Percentiles rank a stretch among this genome's conserved stretches.
Conservation (phyloP, 2,113 vertebrate genomes). For the Callionymus lyra region DNA sequence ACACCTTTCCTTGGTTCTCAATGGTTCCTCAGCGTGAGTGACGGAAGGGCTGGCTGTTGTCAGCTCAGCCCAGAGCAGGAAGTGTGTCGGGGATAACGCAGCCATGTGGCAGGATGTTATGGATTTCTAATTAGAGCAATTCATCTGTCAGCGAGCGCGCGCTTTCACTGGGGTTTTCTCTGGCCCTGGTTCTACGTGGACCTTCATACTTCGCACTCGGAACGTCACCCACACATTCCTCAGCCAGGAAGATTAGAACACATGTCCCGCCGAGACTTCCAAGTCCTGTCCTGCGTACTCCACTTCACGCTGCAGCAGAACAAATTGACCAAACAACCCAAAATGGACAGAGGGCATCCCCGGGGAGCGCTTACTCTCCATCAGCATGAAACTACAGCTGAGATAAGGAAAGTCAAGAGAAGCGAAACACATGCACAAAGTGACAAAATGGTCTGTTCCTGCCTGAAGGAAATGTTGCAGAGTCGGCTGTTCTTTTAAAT, state of each 20-base stretch:
- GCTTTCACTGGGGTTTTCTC: conserved; percentile 83
- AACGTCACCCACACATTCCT: conserved; percentile 36
- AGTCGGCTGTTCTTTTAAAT: conserved; percentile 8
- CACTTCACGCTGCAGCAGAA: conserved; percentile 28
- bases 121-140: conserved; percentile 99
- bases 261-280: conserved; percentile 15
- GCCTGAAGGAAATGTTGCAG: conserved; percentile 16
- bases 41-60: conserved; percentile 90
- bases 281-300: conserved; percentile 26
- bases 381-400: conserved; percentile 29
- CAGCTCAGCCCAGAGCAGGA: conserved; percentile 96
- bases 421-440: conserved; percentile 8
- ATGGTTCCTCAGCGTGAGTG: conserved; percentile 41
- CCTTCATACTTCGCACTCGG: conserved; percentile 42
- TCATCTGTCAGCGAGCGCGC: conserved; percentile 97
- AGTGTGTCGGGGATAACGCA: conserved; percentile 94
- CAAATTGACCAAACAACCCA: conserved; percentile 25
- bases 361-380: conserved; percentile 36
- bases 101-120: conserved; percentile 99
- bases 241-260: conserved; percentile 26
- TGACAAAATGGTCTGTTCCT: conserved; percentile 12
- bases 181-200: conserved; percentile 25
- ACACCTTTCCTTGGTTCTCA: conserved; percentile 21
- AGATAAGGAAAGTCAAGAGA: conserved; percentile 28
- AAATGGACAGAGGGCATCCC: conserved; percentile 26